These are phyloP conservation scores for Agelas oroides DNA, from an alignment of 37 sponge, comb jelly and placozoan genomes.

Conservation along the genomic window DNA sequence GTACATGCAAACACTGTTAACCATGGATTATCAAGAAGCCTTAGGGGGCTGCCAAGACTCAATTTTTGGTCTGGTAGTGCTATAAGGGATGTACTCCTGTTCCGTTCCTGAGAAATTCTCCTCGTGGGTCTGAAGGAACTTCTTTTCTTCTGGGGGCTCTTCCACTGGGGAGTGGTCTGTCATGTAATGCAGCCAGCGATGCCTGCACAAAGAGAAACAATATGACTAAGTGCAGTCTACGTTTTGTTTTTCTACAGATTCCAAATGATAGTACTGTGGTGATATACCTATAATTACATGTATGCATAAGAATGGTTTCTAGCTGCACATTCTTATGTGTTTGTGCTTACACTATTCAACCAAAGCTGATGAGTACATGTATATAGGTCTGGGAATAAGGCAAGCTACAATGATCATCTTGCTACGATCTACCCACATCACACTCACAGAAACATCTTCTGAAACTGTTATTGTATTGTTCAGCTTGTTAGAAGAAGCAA, in stretches of 20 bases:
- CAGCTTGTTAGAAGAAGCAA: too few species aligned
- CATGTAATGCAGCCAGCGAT: constrained; percentile 94
- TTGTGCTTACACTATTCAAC: too few species aligned
- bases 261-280: background rate
- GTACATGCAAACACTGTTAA: background rate
- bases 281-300: too few species aligned
- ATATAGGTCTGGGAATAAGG: too few species aligned
- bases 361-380: too few species aligned
- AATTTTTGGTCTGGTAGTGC: constrained; percentile 93
- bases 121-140: constrained; percentile 79
- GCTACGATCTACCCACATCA: too few species aligned
- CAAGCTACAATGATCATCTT: too few species aligned
- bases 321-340: too few species aligned
- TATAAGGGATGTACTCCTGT: constrained; percentile 89
- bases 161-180: constrained; percentile 82
- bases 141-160: constrained; percentile 75
- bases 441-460: too few species aligned
- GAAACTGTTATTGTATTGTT: too few species aligned
- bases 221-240: background rate
- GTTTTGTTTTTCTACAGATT: background rate
- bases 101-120: constrained; percentile 75
- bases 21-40: background rate
- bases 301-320: too few species aligned
- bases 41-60: constrained; percentile 90
- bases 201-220: constrained; percentile 50